Evolutionary conservation across 2,797 vertebrate genomes (phyloP).

Genomic region (Lycodopsis pacificus): DNA sequence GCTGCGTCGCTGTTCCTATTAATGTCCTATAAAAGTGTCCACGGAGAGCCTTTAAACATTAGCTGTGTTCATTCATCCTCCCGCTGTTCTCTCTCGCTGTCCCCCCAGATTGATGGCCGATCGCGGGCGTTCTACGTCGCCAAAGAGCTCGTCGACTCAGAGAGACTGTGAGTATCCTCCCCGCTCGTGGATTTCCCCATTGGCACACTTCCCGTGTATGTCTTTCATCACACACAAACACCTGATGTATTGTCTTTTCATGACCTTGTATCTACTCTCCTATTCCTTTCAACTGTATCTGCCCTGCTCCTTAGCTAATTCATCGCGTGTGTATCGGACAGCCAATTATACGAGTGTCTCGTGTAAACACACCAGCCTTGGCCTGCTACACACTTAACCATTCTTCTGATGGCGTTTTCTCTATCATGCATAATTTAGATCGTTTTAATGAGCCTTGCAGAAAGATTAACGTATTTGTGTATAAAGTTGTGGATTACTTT

Average conservation of each 20-base stretch:
- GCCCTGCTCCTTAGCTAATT: conserved; percentile 27
- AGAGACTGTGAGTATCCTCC: conserved; percentile 90
- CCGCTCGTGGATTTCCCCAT: conserved; percentile 11
- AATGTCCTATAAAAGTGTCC: conserved; percentile 55
- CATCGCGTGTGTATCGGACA: conserved; percentile 60
- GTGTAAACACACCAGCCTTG: conserved; percentile 36
- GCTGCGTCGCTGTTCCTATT: conserved; percentile 41
- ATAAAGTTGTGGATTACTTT: conserved; percentile 28
- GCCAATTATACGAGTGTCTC: conserved; percentile 64
- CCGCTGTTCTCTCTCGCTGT: conserved; percentile 60
- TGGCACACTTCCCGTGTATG: neutral
- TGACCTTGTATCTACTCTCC: neutral
- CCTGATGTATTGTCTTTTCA: conserved; percentile 5
- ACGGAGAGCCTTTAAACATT: conserved; percentile 70
- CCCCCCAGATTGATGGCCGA: conserved; percentile 90
- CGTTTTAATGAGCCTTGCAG: conserved; percentile 35
- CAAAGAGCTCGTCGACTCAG: conserved; percentile 92
- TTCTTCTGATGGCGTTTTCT: conserved; percentile 50
- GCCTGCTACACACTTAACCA: conserved; percentile 49
- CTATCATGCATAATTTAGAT: conserved; percentile 48
- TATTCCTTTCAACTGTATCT: neutral
- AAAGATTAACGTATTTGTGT: conserved; percentile 31
- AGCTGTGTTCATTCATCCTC: conserved; percentile 74
- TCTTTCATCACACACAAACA: conserved; percentile 16
- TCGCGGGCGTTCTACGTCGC: conserved; percentile 92